A percentile compares a stretch with the other conserved stretches of the same genome.
Evolutionary conservation across 1,140 invertebrate species (phyloP).

Genomic region (Pachyrhynchus sulphureomaculatus): DNA sequence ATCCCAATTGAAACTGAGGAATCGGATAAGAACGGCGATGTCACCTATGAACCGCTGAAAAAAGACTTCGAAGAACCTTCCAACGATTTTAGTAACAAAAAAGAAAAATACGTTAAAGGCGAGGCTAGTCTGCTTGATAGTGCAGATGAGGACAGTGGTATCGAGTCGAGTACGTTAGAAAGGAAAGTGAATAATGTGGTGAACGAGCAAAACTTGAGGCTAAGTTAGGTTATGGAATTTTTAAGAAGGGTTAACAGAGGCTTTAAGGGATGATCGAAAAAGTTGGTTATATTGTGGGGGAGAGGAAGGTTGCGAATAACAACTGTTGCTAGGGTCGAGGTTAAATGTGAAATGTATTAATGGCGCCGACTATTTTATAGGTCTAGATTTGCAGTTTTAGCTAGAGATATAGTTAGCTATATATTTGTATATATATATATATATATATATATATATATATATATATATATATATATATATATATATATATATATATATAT

Average conservation of each 20-base stretch:
- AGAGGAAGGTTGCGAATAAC: too few species aligned
- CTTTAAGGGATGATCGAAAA: neutral
- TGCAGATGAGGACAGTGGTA: conserved; percentile 61
- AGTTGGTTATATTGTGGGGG: too few species aligned
- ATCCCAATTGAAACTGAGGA: conserved; percentile 3
- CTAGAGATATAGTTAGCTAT: too few species aligned
- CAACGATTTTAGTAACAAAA: conserved; percentile 12
- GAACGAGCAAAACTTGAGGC: neutral
- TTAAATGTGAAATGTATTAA: too few species aligned
- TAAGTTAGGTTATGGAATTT: neutral
- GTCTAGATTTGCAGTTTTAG: too few species aligned
- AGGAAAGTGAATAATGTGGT: conserved; percentile 45
- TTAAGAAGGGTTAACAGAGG: neutral
- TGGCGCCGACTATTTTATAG: too few species aligned
- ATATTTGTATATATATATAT: too few species aligned
- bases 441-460: too few species aligned
- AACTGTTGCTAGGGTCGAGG: too few species aligned
- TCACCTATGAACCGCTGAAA: conserved; percentile 24
- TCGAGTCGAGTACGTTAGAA: conserved; percentile 61
- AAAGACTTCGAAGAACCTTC: conserved; percentile 2
- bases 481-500: too few species aligned
- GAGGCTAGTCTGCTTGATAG: conserved; percentile 61
- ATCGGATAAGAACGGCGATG: conserved; percentile 2
- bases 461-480: too few species aligned
- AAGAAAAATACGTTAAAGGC: conserved; percentile 53